Percentiles rank a stretch among this genome's conserved stretches.
Conservation (phyloP, 2,797 vertebrate species). For the Fringilla coelebs region DNA sequence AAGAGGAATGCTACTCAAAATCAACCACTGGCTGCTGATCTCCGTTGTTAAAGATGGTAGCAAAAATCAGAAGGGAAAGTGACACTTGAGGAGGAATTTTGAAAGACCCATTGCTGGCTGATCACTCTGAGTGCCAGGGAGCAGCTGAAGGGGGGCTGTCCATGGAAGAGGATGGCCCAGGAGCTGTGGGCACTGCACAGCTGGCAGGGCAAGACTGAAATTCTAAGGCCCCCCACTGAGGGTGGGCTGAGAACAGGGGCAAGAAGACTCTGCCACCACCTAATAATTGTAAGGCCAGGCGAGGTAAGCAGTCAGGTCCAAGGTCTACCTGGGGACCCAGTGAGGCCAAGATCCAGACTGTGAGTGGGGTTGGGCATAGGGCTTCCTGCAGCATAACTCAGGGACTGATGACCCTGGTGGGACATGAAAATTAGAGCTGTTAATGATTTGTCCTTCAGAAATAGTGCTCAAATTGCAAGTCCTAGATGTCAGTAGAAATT, state of each 20-base stretch:
- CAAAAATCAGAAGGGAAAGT: neutral
- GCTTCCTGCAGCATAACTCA: neutral
- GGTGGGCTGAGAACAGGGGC: neutral
- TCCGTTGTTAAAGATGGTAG: neutral
- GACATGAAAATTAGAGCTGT: neutral
- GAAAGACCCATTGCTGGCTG: accelerated
- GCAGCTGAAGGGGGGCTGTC: neutral
- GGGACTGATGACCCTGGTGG: neutral
- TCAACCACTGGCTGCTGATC: neutral
- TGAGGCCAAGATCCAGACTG: neutral
- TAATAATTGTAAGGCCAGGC: neutral
- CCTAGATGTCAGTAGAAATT: neutral
- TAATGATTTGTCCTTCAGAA: neutral
- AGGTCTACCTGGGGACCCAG: no score
- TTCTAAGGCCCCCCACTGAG: neutral
- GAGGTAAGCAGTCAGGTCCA: neutral
- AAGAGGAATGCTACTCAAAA: neutral
- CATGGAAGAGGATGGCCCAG: accelerated
- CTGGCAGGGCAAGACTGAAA: neutral
- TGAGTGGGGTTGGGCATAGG: accelerated
- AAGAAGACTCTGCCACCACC: neutral
- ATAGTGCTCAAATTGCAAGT: neutral
- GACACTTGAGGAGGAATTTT: neutral
- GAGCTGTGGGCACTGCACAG: neutral
- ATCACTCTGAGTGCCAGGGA: neutral